Conservation (phyloP, 92 coral and sea anemone species). For the Palythoa caribaeorum region DNA sequence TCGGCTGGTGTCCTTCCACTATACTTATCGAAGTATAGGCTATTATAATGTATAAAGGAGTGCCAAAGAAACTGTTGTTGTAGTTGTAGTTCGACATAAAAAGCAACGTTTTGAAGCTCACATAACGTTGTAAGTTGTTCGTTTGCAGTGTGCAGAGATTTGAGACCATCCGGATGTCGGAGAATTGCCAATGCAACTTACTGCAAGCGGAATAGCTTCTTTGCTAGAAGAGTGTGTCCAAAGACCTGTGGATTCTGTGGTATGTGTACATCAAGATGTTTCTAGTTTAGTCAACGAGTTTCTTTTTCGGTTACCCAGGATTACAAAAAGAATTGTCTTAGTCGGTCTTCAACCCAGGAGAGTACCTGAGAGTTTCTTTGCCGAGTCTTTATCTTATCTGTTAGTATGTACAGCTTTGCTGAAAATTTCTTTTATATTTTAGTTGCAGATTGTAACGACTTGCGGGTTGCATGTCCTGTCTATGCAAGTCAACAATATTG, state of each 20-base stretch:
- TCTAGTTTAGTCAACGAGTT: not conserved
- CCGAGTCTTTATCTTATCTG: not conserved
- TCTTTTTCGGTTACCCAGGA: not conserved
- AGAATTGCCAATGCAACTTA: conserved; percentile 19
- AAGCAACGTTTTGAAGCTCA: not conserved
- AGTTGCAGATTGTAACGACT: conserved; percentile 31
- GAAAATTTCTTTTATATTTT: not conserved
- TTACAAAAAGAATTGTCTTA: not conserved
- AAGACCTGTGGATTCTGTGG: conserved; percentile 37
- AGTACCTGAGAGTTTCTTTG: not conserved
- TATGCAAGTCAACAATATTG: conserved; percentile 19
- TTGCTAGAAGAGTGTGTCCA: conserved; percentile 34
- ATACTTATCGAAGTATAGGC: not conserved
- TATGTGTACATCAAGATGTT: not conserved
- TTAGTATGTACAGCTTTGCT: not conserved
- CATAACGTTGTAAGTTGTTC: not conserved
- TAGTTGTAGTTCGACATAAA: not conserved
- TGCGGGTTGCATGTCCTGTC: not conserved
- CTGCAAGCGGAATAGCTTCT: conserved; percentile 26
- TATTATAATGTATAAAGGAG: no score
- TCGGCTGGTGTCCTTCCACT: not conserved
- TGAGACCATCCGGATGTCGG: conserved; percentile 38
- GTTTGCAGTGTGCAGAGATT: conserved; percentile 21
- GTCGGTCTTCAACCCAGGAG: not conserved
- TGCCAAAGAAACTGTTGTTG: no score